A percentile compares a stretch with the other conserved stretches of the same genome.
Evolutionary conservation across 2,797 vertebrate genomes (phyloP).

Genomic region (Ataeniobius toweri): DNA sequence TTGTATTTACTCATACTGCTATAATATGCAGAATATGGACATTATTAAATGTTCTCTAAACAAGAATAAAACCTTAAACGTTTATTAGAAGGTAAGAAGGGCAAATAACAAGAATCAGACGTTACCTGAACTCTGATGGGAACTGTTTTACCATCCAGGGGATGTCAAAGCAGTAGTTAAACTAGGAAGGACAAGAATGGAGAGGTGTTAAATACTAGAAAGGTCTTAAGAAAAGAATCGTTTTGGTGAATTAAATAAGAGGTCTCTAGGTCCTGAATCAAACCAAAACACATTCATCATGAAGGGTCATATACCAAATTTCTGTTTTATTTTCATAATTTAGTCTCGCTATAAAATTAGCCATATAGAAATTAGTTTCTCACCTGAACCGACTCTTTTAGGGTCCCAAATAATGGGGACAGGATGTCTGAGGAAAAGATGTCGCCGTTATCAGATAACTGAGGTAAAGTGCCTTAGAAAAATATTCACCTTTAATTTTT

Average conservation of each 20-base stretch:
- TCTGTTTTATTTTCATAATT: not conserved
- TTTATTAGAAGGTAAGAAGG: not conserved
- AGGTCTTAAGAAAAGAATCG: not conserved
- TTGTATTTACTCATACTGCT: not conserved
- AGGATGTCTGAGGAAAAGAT: constrained; percentile 87
- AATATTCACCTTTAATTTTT: not conserved
- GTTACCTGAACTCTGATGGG: constrained; percentile 91
- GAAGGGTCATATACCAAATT: not conserved
- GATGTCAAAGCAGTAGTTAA: constrained; percentile 98
- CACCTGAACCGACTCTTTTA: constrained; percentile 95
- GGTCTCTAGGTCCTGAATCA: not conserved
- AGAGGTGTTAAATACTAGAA: not conserved
- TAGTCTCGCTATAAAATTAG: not conserved
- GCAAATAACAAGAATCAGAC: not conserved
- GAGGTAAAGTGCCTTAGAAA: not conserved
- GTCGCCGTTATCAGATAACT: not conserved
- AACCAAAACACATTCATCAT: too few species aligned
- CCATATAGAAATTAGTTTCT: constrained; percentile 40
- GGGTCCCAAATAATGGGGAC: constrained; percentile 93
- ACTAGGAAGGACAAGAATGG: constrained; percentile 75
- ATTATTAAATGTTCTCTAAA: not conserved
- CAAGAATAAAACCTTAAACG: not conserved
- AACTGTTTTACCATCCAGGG: constrained; percentile 93
- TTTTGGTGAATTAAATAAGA: not conserved
- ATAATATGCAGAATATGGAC: not conserved